Evolutionary conservation across 2,797 vertebrate genomes (phyloP).

Genomic region (Myoxocephalus aenaeus): DNA sequence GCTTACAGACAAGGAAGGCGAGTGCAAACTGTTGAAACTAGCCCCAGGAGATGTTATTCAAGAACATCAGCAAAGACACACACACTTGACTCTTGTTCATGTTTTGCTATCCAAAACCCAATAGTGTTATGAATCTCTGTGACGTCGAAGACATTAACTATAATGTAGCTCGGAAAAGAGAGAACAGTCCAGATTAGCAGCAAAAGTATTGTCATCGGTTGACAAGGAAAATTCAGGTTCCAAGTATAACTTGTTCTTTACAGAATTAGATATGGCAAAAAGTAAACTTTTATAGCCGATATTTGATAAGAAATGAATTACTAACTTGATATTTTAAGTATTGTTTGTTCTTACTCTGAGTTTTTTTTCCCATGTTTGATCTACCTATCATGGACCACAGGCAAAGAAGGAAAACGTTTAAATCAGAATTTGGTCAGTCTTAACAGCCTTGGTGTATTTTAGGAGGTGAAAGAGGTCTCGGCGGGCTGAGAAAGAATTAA

Average conservation of each 20-base stretch:
- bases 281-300: slow-evolving; percentile 29
- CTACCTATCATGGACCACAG: slow-evolving; percentile 1
- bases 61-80: slow-evolving; percentile 72
- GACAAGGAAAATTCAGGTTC: slow-evolving; percentile 31
- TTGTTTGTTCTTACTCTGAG: slow-evolving; percentile 38
- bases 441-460: slow-evolving; percentile 58
- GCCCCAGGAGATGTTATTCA: slow-evolving; percentile 69
- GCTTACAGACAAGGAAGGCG: slow-evolving; percentile 53
- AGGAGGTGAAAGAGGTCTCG: slow-evolving; percentile 60
- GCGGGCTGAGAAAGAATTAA: slow-evolving; percentile 58
- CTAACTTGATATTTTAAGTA: slow-evolving; percentile 44
- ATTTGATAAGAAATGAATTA: slow-evolving; percentile 46
- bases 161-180: slow-evolving; percentile 40
- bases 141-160: slow-evolving; percentile 59
- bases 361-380: slow-evolving; percentile 34
- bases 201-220: slow-evolving; percentile 49
- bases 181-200: slow-evolving; percentile 64
- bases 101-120: slow-evolving; percentile 71
- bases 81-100: slow-evolving; percentile 74
- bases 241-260: slow-evolving; percentile 55
- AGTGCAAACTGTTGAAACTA: slow-evolving; percentile 65
- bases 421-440: slow-evolving; percentile 49
- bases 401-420: slow-evolving; percentile 33
- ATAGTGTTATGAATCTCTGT: slow-evolving; percentile 66
- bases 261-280: slow-evolving; percentile 47